These are phyloP conservation scores for Ceyx erithaca DNA, from an alignment of 2,797 vertebrate species.

Conservation along the genomic window DNA sequence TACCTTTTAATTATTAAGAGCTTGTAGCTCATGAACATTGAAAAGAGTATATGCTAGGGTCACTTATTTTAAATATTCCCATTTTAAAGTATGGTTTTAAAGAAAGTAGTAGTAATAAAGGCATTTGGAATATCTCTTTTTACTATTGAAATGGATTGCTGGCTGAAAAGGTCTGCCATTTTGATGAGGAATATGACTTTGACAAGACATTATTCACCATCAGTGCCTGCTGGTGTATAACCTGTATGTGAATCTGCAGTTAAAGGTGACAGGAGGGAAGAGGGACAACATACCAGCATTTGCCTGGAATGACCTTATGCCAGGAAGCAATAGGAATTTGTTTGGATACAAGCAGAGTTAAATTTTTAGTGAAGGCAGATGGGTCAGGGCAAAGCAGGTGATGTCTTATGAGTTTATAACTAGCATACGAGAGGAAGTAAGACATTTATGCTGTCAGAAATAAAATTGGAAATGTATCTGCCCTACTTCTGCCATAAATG, in stretches of 20 bases:
- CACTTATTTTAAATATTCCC: neutral
- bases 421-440: neutral
- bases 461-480: neutral
- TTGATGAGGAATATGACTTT: neutral
- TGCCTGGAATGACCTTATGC: conserved; percentile 6
- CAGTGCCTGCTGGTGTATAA: neutral
- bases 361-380: neutral
- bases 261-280: conserved; percentile 9
- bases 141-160: neutral
- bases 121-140: neutral
- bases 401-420: neutral
- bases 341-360: neutral
- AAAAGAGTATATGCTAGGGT: neutral
- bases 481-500: neutral
- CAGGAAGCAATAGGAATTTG: neutral
- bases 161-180: neutral
- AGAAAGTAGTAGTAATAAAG: neutral
- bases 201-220: neutral
- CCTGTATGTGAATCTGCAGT: neutral
- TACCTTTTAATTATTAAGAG: conserved; percentile 17
- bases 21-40: neutral
- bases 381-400: neutral
- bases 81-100: neutral
- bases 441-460: neutral
- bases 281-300: neutral